These are phyloP conservation scores for Pangasianodon hypophthalmus DNA, from an alignment of 2,113 vertebrate species.

Conservation along the genomic window DNA sequence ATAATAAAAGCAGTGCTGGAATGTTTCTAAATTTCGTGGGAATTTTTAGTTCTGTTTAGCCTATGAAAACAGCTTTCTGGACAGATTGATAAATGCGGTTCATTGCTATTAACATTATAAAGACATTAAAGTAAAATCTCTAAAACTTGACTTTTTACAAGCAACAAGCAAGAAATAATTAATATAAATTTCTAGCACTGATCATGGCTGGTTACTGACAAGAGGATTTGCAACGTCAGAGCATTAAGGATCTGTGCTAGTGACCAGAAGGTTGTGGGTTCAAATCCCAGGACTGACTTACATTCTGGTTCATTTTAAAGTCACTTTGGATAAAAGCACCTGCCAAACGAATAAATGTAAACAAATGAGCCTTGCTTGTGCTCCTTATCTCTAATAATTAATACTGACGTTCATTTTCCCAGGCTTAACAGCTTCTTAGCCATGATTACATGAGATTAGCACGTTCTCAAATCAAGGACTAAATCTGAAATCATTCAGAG, in stretches of 20 bases:
- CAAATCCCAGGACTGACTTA: background rate
- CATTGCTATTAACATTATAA: too few species aligned
- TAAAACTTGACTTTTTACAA: background rate
- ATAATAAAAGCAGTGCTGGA: background rate
- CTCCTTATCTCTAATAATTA: background rate
- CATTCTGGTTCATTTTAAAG: background rate
- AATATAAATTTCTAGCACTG: background rate
- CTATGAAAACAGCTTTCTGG: background rate
- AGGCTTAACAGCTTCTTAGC: conserved; percentile 1
- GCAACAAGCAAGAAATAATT: background rate
- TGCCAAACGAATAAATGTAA: background rate
- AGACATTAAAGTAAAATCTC: background rate
- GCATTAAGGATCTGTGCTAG: background rate
- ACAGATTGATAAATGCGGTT: background rate
- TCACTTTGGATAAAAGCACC: background rate
- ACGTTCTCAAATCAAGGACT: background rate
- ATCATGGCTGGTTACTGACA: background rate
- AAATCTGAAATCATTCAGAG: background rate
- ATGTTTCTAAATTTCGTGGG: background rate
- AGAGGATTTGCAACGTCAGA: background rate
- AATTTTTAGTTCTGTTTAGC: background rate
- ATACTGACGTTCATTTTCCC: conserved; percentile 1
- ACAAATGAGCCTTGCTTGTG: background rate
- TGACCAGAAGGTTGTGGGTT: background rate
- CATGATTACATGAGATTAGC: background rate